phyloP scores from a whole-genome alignment of 2,113 vertebrate species.

The Strix aluco region DNA sequence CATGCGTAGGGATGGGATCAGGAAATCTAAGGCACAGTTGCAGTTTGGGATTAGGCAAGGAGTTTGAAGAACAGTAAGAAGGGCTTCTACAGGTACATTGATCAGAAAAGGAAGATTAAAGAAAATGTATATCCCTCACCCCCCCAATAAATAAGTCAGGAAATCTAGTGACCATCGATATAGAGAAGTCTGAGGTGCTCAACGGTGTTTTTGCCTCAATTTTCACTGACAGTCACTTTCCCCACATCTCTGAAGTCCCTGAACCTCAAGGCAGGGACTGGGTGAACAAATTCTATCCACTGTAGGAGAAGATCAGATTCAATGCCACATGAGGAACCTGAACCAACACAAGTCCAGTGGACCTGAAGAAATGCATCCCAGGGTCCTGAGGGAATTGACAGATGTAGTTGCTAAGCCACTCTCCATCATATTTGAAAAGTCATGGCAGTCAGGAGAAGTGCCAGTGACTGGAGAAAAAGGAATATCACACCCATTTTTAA shows the following conservation, averaged over 20 bases:
- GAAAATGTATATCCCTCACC: background rate
- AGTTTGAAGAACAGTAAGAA: background rate
- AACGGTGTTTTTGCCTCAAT: background rate
- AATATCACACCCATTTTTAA: accelerated
- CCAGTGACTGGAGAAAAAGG: background rate
- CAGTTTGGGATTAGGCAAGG: background rate
- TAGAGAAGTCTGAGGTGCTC: background rate
- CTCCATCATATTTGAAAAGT: too few species aligned
- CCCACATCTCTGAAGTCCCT: background rate
- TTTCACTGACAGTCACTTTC: background rate
- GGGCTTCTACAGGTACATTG: accelerated
- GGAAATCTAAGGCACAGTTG: background rate
- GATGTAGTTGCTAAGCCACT: background rate
- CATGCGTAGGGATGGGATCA: background rate
- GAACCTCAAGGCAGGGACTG: background rate
- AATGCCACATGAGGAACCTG: background rate
- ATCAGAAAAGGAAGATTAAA: background rate
- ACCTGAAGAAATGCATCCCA: background rate
- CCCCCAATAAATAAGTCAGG: background rate
- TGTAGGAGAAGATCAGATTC: background rate
- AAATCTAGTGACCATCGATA: background rate
- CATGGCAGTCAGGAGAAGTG: background rate
- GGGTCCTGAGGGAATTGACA: background rate
- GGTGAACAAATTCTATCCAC: accelerated
- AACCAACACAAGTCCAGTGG: too few species aligned